Percentiles rank a stretch among this genome's conserved stretches.
These are phyloP conservation scores for Homalodisca vitripennis DNA, from an alignment of 1,140 invertebrate species.

Conservation along the genomic window DNA sequence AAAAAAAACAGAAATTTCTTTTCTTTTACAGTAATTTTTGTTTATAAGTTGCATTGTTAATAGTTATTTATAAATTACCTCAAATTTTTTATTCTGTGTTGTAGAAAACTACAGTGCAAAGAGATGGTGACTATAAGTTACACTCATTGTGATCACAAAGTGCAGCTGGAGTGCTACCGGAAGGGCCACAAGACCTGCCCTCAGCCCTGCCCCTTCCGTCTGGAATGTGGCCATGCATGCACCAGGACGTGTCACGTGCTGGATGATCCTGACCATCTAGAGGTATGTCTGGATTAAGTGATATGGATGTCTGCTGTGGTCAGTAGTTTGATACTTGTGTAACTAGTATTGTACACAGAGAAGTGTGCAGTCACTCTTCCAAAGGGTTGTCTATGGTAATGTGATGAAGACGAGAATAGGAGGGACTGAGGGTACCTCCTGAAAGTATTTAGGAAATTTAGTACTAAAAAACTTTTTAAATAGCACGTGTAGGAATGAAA, in stretches of 20 bases:
- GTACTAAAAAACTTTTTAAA: too few relatives aligned
- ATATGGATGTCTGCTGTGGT: too few relatives aligned
- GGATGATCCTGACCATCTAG: conserved; percentile 36
- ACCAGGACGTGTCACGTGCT: conserved; percentile 35
- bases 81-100: too few relatives aligned
- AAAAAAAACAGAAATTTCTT: too few relatives aligned
- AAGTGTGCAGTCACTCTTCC: background rate
- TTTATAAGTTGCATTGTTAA: too few relatives aligned
- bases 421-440: background rate
- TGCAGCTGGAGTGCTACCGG: conserved; percentile 31
- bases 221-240: conserved; percentile 43
- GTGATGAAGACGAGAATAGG: background rate
- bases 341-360: conserved; percentile 34
- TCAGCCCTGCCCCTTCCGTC: conserved; percentile 4
- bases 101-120: conserved; percentile 32
- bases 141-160: conserved; percentile 52
- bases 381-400: background rate
- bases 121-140: conserved; percentile 47
- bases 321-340: too few relatives aligned
- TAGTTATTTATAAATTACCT: too few relatives aligned
- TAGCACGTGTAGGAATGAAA: too few relatives aligned
- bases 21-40: too few relatives aligned
- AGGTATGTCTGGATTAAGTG: too few relatives aligned
- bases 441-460: too few relatives aligned
- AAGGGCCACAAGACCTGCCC: conserved; percentile 28